Evolutionary conservation across 1,140 invertebrate species (phyloP), one percentile per base, ranked within the genome.

Genomic region (Octopus sinensis): DNA sequence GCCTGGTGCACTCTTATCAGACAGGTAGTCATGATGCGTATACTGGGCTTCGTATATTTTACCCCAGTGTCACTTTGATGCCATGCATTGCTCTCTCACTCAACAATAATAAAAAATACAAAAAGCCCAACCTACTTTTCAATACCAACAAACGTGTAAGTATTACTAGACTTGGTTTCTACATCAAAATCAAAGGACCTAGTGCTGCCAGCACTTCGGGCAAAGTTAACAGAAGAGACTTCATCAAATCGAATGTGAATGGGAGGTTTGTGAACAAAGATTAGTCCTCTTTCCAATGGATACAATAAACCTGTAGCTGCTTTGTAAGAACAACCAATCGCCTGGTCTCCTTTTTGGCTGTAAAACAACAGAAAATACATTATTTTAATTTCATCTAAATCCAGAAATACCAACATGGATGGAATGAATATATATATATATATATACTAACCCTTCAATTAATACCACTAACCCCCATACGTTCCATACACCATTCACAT

Each of bases 231-330:
- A 9, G 94, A 95, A 0, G 93, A 92, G 13, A 99, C 96, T 92
- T 99, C 98, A 90, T 99, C 98, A 91, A 99, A 99, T 6, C 98
- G 93, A 82, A 99, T 97, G 87, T 99, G 97, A 82, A 99, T 93
- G 0, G 98, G 97, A 12, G 98, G 98, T 89, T 99, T 99, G 90
- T 99, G 97, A 17, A 99, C 96, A 88, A 97, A 99, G 83, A 99
- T 98, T 87, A 99, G 99, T 53, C 98, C 98, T 88, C 98, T 93
- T 90, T 99, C 98, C n/a, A 99, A 91, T 4, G 98, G 98, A 92
- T 99, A 99, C 54, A 99, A 90, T 87, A 96, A 96, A 23, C 98
- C 98, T 23, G 97, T 97, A 7, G 97, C 96, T n/a, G 98, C 97
- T 92, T 98, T 98, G 91, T 97, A 99, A 0, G 98, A 98, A 91